Percentiles rank a stretch among this genome's conserved stretches.
These are phyloP conservation scores for Parnassius glacialis DNA, from an alignment of 2,888 invertebrate species.

Conservation along the genomic window DNA sequence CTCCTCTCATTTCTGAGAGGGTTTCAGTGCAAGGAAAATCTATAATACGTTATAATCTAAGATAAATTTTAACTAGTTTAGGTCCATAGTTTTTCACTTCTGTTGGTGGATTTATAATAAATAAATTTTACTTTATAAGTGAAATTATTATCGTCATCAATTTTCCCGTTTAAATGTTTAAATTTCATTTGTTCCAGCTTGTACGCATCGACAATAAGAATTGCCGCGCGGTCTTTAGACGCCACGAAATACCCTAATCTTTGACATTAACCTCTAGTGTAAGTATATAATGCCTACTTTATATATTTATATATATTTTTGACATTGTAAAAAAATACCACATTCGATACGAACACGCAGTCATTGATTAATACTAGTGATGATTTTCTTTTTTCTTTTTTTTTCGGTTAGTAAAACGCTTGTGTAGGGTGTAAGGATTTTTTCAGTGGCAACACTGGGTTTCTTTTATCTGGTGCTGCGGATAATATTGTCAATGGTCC, in stretches of 20 bases:
- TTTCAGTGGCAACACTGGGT: slow-evolving; percentile 30
- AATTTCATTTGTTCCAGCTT: slow-evolving; percentile 56
- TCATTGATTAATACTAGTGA: slow-evolving; percentile 16
- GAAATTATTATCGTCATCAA: too few relatives aligned
- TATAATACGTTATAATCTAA: too few relatives aligned
- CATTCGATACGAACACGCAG: slow-evolving; percentile 24
- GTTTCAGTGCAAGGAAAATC: too few relatives aligned
- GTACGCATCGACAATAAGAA: slow-evolving; percentile 72
- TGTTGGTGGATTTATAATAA: too few relatives aligned
- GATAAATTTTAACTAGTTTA: too few relatives aligned
- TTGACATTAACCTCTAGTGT: slow-evolving; percentile 40
- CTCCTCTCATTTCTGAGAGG: too few relatives aligned
- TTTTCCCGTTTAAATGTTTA: too few relatives aligned
- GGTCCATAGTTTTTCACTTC: too few relatives aligned
- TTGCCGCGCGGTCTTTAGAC: slow-evolving; percentile 37
- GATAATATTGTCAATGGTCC: slow-evolving; percentile 3
- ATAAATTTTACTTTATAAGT: too few relatives aligned
- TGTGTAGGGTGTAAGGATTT: slow-evolving; percentile 23
- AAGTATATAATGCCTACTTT: slow-evolving; percentile 37
- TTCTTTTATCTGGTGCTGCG: slow-evolving; percentile 20
- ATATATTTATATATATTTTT: slow-evolving; percentile 40
- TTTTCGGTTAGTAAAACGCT: slow-evolving; percentile 6
- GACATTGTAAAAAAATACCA: slow-evolving; percentile 40
- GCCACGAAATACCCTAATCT: slow-evolving; percentile 2
- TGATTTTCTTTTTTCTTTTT: slow-evolving; percentile 33